These are phyloP conservation scores for Boloria selene DNA, from an alignment of 2,888 invertebrate species.

Conservation along the genomic window DNA sequence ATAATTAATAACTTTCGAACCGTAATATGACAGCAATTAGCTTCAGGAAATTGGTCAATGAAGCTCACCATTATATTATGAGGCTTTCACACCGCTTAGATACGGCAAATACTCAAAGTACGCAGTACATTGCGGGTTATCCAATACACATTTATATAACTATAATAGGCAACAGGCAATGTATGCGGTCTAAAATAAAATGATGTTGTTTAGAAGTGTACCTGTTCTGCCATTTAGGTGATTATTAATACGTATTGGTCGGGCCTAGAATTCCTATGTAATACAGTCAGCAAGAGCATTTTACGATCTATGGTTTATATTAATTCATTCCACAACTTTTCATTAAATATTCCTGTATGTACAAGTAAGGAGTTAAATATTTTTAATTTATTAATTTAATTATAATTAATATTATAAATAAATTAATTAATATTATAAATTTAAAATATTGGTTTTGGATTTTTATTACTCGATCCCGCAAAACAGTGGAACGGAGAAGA, in stretches of 20 bases:
- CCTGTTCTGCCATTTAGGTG: constrained; percentile 41
- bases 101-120: constrained; percentile 19
- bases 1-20: constrained; percentile 40
- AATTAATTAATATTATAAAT: too few species aligned
- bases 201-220: constrained; percentile 10
- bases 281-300: constrained; percentile 45
- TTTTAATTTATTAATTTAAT: too few species aligned
- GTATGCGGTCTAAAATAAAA: constrained; percentile 31
- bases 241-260: constrained; percentile 58
- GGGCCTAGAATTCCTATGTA: constrained; percentile 48
- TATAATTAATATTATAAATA: too few species aligned
- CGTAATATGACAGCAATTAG: constrained; percentile 42
- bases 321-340: background rate
- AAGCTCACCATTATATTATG: constrained; percentile 38
- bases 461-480: too few species aligned
- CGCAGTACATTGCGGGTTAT: constrained; percentile 33
- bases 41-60: constrained; percentile 43
- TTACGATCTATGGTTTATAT: background rate
- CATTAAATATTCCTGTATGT: too few species aligned
- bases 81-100: constrained; percentile 18
- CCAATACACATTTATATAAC: background rate
- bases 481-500: too few species aligned
- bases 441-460: too few species aligned
- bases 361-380: too few species aligned
- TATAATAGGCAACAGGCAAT: constrained; percentile 17